Conservation (phyloP, 2,888 invertebrate species). For the Tillus elongatus region DNA sequence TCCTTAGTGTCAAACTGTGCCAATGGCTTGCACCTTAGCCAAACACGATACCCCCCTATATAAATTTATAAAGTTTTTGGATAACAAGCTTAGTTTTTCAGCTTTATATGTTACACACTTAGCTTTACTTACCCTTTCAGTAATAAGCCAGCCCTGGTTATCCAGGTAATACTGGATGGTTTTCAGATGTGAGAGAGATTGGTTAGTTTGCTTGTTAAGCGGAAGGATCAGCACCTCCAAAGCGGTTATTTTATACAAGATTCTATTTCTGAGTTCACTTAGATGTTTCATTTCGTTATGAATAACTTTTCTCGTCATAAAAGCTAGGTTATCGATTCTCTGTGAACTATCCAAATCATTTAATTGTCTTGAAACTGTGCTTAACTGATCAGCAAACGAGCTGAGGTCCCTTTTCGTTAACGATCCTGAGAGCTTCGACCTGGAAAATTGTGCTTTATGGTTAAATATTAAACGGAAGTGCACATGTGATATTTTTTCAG, state of each 20-base stretch:
- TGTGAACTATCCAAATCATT: too few species aligned
- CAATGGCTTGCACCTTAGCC: too few species aligned
- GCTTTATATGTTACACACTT: not conserved
- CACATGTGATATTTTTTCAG: too few species aligned
- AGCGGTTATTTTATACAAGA: conserved; percentile 67
- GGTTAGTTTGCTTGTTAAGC: conserved; percentile 61
- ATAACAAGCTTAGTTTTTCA: not conserved
- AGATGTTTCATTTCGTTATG: conserved; percentile 57
- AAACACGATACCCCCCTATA: too few species aligned
- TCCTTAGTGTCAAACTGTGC: too few species aligned
- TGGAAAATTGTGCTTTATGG: too few species aligned
- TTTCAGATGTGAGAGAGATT: conserved; percentile 63
- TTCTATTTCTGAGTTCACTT: conserved; percentile 59
- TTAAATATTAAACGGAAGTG: too few species aligned
- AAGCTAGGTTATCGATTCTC: too few species aligned
- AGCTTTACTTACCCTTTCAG: conserved; percentile 50
- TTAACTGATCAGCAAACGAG: too few species aligned
- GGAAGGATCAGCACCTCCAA: conserved; percentile 65
- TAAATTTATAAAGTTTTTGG: not conserved
- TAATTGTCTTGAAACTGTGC: too few species aligned
- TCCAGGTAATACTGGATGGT: conserved; percentile 70
- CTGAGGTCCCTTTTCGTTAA: too few species aligned
- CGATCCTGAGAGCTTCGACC: too few species aligned
- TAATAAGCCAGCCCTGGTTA: conserved; percentile 61
- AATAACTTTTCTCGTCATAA: conserved; percentile 55